Percentiles rank a stretch among this genome's conserved stretches.
phyloP scores from a whole-genome alignment of 2,113 vertebrate genomes.

The Rhinopomastus cyanomelas region DNA sequence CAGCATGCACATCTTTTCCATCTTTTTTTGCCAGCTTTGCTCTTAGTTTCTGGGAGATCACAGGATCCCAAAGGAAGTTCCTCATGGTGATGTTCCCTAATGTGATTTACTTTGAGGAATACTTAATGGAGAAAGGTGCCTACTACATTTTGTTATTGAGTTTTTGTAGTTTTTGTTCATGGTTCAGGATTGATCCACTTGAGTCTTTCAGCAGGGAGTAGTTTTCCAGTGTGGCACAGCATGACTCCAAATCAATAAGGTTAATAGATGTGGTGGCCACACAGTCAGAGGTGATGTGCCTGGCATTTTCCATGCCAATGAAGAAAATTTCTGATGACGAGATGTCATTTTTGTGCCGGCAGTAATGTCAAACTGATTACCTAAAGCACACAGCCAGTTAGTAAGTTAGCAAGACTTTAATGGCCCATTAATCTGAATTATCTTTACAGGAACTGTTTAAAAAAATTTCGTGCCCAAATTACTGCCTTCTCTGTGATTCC shows the following conservation, averaged over 20 bases:
- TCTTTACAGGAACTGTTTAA: conserved; percentile 79
- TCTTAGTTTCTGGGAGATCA: conserved; percentile 30
- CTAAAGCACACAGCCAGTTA: conserved; percentile 74
- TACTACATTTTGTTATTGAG: conserved; percentile 85
- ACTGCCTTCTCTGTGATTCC: conserved; percentile 73
- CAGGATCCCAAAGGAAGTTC: conserved; percentile 49
- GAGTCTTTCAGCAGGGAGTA: conserved; percentile 85
- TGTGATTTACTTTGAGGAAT: conserved; percentile 73
- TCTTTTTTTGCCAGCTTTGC: background rate
- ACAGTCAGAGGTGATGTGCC: conserved; percentile 90
- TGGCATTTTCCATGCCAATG: conserved; percentile 91
- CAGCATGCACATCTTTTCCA: background rate
- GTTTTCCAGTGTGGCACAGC: conserved; percentile 88
- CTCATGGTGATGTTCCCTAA: conserved; percentile 59
- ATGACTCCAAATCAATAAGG: conserved; percentile 92
- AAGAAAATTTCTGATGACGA: conserved; percentile 92
- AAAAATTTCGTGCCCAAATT: conserved; percentile 78
- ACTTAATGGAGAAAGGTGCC: conserved; percentile 66
- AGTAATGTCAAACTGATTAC: conserved; percentile 89
- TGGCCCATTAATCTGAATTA: conserved; percentile 87
- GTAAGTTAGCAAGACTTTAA: conserved; percentile 73
- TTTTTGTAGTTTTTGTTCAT: conserved; percentile 89
- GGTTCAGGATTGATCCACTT: conserved; percentile 93
- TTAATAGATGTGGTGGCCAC: conserved; percentile 93
- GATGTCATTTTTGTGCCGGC: conserved; percentile 84